Base-by-base conservation (phyloP, 2,888 invertebrate species). In the Pyrgus malvae region DNA sequence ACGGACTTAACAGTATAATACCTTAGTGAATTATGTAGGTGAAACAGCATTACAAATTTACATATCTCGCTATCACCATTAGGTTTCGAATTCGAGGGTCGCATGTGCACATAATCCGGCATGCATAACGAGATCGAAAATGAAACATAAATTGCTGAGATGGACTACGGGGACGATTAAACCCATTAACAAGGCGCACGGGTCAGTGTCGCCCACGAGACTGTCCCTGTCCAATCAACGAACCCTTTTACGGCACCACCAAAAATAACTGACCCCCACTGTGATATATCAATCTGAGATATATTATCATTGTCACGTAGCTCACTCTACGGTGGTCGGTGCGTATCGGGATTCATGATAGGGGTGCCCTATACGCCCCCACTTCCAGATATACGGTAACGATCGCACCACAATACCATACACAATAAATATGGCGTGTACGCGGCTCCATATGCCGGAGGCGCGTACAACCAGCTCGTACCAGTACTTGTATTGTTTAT, bases 51-150 rank as follows among this genome's bases (percentile, higher is more conserved):
- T 72, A 76, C 72, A 76, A 78, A 82, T 81, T 81, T 75, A 76
- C 76, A 78, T 83, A 83, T 81, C 21, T 38, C 61, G 61, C 72
- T 75, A 82, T 78, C 78, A 76, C 72, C 78, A 80, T 84, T 76
- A 77, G 69, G 67, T 76, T 73, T 68, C 65, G 63, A 72, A 70
- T 69, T 73, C 64, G 69, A 72, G 77, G 82, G 78, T 72, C 69
- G 72, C 71, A 71, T 70, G 70, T 68, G 69, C 76, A 72, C 74
- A 80, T 88, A 86, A 88, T 87, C 87, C 88, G 57, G 71, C 75
- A 73, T 74, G 81, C 82, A 81, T 87, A 89, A 87, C 82, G 79
- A 85, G 86, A 90, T 89, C 87, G 86, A 88, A 87, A 89, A 90
- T 89, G 87, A 88, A 87, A 87, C 90, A 89, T 90, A 90, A 90